A percentile compares a stretch with the other conserved stretches of the same genome.
Conservation (phyloP, 2,113 vertebrate genomes). For the Centrocercus urophasianus region DNA sequence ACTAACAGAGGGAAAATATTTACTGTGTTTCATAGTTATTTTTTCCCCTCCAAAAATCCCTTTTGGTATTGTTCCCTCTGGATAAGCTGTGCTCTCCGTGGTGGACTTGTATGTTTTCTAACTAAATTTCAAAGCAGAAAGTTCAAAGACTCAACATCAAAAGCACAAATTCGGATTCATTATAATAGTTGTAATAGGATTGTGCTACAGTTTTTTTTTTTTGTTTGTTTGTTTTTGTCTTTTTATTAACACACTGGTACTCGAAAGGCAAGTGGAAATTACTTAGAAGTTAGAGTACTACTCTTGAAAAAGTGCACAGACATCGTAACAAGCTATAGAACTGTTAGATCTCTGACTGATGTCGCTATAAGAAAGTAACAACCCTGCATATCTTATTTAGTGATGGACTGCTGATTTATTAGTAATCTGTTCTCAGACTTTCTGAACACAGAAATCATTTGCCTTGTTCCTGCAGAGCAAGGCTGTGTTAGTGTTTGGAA, state of each 20-base stretch:
- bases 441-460: neutral
- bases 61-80: slow-evolving; percentile 54
- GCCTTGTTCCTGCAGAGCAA: neutral
- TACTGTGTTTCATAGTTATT: neutral
- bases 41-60: slow-evolving; percentile 13
- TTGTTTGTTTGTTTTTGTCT: neutral
- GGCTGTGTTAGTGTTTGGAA: neutral
- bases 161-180: slow-evolving; percentile 68
- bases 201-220: slow-evolving; percentile 26
- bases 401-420: neutral
- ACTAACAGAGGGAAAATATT: slow-evolving; percentile 48
- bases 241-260: slow-evolving; percentile 62
- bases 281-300: slow-evolving; percentile 24
- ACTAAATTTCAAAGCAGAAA: slow-evolving; percentile 69
- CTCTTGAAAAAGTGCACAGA: slow-evolving; percentile 31
- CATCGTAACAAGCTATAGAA: neutral
- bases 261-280: slow-evolving; percentile 57
- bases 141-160: slow-evolving; percentile 71
- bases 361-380: neutral
- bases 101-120: slow-evolving; percentile 55
- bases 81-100: slow-evolving; percentile 48
- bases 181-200: slow-evolving; percentile 70
- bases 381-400: neutral
- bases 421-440: neutral
- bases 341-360: slow-evolving; percentile 4